A percentile compares a stretch with the other conserved stretches of the same genome.
Evolutionary conservation across 2,113 vertebrate genomes (phyloP).

Genomic region (Tychaedon coryphoeus): DNA sequence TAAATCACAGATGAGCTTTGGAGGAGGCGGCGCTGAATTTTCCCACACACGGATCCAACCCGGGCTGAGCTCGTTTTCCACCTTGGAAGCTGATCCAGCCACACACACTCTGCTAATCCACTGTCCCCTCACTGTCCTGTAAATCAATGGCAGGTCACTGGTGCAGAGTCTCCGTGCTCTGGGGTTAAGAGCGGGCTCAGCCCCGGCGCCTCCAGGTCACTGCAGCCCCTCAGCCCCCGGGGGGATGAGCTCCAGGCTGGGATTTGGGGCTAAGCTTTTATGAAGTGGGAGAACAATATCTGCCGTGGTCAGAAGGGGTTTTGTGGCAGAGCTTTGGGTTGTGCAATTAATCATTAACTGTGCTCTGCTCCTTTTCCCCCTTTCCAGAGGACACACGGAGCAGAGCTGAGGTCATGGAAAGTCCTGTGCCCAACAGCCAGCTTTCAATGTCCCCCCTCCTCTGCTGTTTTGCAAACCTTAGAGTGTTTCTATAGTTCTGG

Average conservation of each 20-base stretch:
- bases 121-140: conserved; percentile 30
- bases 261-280: conserved; percentile 31
- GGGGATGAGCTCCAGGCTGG: background rate
- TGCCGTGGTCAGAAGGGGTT: background rate
- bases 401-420: background rate
- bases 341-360: background rate
- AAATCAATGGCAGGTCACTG: conserved; percentile 52
- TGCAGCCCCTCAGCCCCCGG: background rate
- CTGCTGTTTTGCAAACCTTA: background rate
- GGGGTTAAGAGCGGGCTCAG: conserved; percentile 29
- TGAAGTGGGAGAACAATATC: background rate
- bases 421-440: background rate
- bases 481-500: background rate
- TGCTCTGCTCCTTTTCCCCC: background rate
- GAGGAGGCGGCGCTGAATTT: background rate
- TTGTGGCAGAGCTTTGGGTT: background rate
- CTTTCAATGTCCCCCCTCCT: background rate
- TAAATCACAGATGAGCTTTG: background rate
- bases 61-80: background rate
- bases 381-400: background rate
- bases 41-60: background rate
- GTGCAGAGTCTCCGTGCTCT: background rate
- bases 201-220: background rate
- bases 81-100: conserved; percentile 9
- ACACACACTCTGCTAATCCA: conserved; percentile 47